Percentiles rank a stretch among this genome's conserved stretches.
Conservation (phyloP, 2,888 invertebrate species). For the Aproaerema taeniolella region DNA sequence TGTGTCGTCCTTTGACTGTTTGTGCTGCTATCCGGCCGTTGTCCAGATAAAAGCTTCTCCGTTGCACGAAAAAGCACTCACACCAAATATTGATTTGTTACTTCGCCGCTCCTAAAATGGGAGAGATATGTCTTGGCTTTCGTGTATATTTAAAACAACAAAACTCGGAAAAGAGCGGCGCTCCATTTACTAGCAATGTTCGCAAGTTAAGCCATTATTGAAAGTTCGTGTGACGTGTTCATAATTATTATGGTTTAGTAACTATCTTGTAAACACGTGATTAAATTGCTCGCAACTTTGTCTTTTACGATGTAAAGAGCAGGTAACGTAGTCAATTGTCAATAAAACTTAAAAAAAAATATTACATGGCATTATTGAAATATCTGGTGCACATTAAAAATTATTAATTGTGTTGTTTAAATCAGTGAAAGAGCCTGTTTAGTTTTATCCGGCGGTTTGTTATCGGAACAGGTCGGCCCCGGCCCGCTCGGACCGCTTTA, state of each 20-base stretch:
- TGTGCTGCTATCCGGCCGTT: conserved; percentile 69
- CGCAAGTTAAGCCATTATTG: neutral
- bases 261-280: too few species aligned
- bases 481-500: conserved; percentile 34
- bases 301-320: too few species aligned
- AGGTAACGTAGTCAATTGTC: too few species aligned
- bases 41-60: conserved; percentile 77
- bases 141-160: conserved; percentile 47
- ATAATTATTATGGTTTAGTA: too few species aligned
- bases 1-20: conserved; percentile 66
- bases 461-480: too few species aligned
- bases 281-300: too few species aligned
- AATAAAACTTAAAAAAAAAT: too few species aligned
- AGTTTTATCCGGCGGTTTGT: too few species aligned
- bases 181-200: neutral
- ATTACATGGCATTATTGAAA: too few species aligned
- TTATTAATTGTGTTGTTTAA: too few species aligned
- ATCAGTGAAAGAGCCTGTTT: too few species aligned
- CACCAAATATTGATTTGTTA: conserved; percentile 77
- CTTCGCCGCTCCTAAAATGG: conserved; percentile 67
- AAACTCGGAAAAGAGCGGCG: conserved; percentile 23
- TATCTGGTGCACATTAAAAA: too few species aligned
- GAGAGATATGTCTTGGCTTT: conserved; percentile 56
- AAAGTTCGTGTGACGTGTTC: neutral
- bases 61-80: conserved; percentile 78